Base-by-base conservation (phyloP, 2,888 invertebrate species). In the Sphecodes monilicornis region DNA sequence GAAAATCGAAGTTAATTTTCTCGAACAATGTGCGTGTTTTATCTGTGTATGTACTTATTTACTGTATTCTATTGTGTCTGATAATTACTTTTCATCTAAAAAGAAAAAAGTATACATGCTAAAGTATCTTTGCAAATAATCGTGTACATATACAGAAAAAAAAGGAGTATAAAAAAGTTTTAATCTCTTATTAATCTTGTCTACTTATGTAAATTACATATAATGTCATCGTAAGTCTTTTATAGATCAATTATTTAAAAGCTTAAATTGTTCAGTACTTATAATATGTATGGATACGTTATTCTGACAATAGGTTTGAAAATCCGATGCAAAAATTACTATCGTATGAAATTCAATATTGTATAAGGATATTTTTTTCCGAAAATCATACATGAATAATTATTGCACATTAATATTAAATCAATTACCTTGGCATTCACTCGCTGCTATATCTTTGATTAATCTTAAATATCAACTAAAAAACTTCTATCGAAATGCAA, bases 1-100 rank as follows among this genome's bases (percentile, higher is more conserved):
- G 54, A 75, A 32, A 79, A 26, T 66, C 69, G 13, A 43, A 54
- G 29, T 84, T 68, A 54, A 78, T 70, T 82, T 85, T 82, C 82
- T 86, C 76, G 82, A 90, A 82, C 86, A 86, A 89, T 92, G 92
- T 92, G 92, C 92, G 91, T 90, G 87, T 86, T 90, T 90, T 74
- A 88, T 86, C 86, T 79, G 86, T 90, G 89, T 89, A 88, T 90
- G 89, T 89, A 88, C 83, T 91, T 91, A 89, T 60, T 88, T 86
- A 85, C 76, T 74, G 68, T 77, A 77, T 64, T 76, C 83, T 46
- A 68, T 68, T 39, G 46, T 60, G 26, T 78, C 22, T 13, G 50
- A 41, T 76, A 74, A 79, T 64, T 85, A 78, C 26, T 71, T 76
- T n/a, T 73, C 18, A 57, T 26, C 13, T 68, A 68, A 26, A 66